Evolutionary conservation across 92 coral and sea anemone genomes (phyloP).

Genomic region (Metridium senile): DNA sequence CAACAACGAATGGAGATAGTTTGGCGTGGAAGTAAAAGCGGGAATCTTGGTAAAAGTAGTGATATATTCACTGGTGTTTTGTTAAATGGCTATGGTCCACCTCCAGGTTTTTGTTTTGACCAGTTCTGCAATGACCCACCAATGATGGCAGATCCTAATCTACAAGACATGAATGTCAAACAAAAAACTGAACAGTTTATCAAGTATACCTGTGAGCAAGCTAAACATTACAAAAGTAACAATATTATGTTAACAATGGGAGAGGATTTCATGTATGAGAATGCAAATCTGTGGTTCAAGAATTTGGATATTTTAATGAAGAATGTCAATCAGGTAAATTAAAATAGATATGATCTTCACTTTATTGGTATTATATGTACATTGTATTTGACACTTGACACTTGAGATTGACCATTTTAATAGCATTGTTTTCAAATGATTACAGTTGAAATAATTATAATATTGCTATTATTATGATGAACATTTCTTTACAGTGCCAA

Average conservation of each 20-base stretch:
- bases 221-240: slow-evolving; percentile 70
- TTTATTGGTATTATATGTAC: background rate
- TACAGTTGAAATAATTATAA: too few species aligned
- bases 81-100: slow-evolving; percentile 82
- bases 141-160: slow-evolving; percentile 71
- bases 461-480: too few species aligned
- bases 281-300: slow-evolving; percentile 84
- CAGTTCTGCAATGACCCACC: slow-evolving; percentile 76
- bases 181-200: slow-evolving; percentile 68
- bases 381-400: too few species aligned
- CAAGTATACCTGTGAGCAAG: slow-evolving; percentile 64
- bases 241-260: slow-evolving; percentile 93
- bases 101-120: slow-evolving; percentile 88
- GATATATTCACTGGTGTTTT: slow-evolving; percentile 90
- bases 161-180: slow-evolving; percentile 72
- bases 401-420: too few species aligned
- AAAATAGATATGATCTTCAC: background rate
- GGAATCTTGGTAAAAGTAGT: slow-evolving; percentile 65
- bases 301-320: slow-evolving; percentile 85
- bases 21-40: slow-evolving; percentile 91
- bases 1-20: slow-evolving; percentile 87
- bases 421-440: too few species aligned
- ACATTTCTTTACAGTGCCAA: too few species aligned
- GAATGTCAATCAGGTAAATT: slow-evolving; percentile 78
- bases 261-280: slow-evolving; percentile 82